Evolutionary conservation across 2,113 vertebrate species (phyloP).

Genomic region (Melanocharis versteri): DNA sequence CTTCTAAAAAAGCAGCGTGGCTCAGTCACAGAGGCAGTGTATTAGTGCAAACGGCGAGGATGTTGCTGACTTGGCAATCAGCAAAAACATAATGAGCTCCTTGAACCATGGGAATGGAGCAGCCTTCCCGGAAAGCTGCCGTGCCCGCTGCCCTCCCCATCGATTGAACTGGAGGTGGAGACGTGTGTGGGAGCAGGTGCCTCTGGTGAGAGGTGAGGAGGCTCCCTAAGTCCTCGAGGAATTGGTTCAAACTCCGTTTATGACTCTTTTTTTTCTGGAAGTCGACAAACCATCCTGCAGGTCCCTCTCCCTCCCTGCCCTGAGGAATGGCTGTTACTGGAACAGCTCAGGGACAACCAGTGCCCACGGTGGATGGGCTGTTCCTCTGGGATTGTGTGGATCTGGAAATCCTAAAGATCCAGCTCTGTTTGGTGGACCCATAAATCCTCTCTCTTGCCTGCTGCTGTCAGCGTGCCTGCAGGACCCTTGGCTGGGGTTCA

Average conservation of each 20-base stretch:
- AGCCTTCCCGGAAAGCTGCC: background rate
- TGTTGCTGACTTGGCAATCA: constrained; percentile 41
- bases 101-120: background rate
- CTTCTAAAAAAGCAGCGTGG: constrained; percentile 2
- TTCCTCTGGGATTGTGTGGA: background rate
- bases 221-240: background rate
- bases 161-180: background rate
- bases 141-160: background rate
- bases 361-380: background rate
- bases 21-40: background rate
- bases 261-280: background rate
- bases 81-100: background rate
- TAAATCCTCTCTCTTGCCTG: background rate
- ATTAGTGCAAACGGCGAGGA: background rate
- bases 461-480: background rate
- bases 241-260: background rate
- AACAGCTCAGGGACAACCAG: background rate
- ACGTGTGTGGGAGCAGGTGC: background rate
- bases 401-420: background rate
- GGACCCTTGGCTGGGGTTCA: background rate
- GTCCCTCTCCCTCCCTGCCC: background rate
- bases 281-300: background rate
- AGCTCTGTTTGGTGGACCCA: background rate
- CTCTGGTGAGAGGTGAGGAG: background rate
- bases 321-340: background rate